Base-by-base conservation (phyloP, 2,113 vertebrate genomes). In the Ochotona curzoniae region DNA sequence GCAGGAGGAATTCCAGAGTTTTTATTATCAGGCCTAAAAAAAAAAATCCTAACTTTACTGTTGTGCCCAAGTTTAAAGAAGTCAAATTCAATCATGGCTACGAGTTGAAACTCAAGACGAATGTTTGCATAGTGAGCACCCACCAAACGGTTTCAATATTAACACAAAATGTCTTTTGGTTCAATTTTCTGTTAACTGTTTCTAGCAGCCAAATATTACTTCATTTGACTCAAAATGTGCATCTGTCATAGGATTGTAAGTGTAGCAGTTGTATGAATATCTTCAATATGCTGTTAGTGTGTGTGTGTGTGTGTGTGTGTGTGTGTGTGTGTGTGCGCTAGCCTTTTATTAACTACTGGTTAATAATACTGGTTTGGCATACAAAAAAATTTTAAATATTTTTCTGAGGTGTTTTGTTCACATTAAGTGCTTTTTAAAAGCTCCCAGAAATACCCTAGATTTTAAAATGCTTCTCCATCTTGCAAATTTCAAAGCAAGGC, bases 151-250 rank as follows among this genome's bases (percentile, higher is more conserved):
- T 97, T 92, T 97, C 95, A 96, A 2, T 94, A 93, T 86, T 97
- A 96, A 95, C 95, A 95, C 89, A 92, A 94, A 96, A 96, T 96
- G 82, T 94, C 76, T 97, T 95, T 93, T 97, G 92, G 95, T 95
- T 97, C 93, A 96, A 90, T 80, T 96, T 51, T 71, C 89, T 94
- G 78, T 93, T 97, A 96, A 94, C 93, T 95, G 38, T 10, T 96
- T 97, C 96, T 96, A 90, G 75, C 90, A 96, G 93, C 92, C 92
- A 96, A 96, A 96, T 97, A 93, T 96, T 97, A 76, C 96, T 96
- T 96, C 87, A 5, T 95, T 97, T 97, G 91, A 88, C 89, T 96
- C 90, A 88, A 93, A 96, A 95, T 69, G 86, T 93, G 15, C 14
- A 76, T 96, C 88, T 97, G 88, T 97, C 95, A 95, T n/a, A 82